Evolutionary conservation across 2,113 vertebrate species (phyloP), one percentile per base, ranked within the genome.

Genomic region (Verasper variegatus): DNA sequence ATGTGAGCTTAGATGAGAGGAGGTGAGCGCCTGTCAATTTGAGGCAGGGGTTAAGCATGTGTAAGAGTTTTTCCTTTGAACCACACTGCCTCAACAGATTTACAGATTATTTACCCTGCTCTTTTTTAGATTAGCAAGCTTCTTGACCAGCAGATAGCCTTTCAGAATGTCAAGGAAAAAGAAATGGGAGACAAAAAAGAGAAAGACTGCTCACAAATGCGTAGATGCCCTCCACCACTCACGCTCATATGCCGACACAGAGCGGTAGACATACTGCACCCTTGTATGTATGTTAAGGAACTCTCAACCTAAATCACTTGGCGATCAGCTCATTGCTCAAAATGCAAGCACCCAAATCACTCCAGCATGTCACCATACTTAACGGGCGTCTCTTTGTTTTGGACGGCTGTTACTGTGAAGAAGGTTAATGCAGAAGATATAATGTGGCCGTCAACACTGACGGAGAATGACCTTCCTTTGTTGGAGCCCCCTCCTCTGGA

Each of bases 391-490:
- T 24, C 76, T 86, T 55, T 68, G 71, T 77, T 86, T 60, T 56
- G 76, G 61, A 83, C 82, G 70, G 78, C 59, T 1, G 69, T 86
- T 67, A 86, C 27, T 70, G 67, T 84, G 56, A 65, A 61, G 31
- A 76, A 71, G 71, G 40, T 80, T 85, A 74, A 80, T 45, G 12
- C 80, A 17, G n/a, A 80, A 85, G 82, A 87, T 83, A 73, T 81
- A 87, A 91, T 55, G 81, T 45, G 35, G 64, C 24, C 82, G 70
- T 91, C 80, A 75, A 59, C 27, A 8, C 14, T 7, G 68, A 72
- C 61, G 63, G 65, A 63, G 64, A 62, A 80, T 74, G 91, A 93
- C 92, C 93, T 94, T 93, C 86, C 88, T 87, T 89, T 89, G 88
- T 89, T 74, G 63, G 55, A 85, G 74, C 80, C 17, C 59, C 71